phyloP scores from a whole-genome alignment of 1,140 invertebrate species.

The Zaprionus gabonicus region DNA sequence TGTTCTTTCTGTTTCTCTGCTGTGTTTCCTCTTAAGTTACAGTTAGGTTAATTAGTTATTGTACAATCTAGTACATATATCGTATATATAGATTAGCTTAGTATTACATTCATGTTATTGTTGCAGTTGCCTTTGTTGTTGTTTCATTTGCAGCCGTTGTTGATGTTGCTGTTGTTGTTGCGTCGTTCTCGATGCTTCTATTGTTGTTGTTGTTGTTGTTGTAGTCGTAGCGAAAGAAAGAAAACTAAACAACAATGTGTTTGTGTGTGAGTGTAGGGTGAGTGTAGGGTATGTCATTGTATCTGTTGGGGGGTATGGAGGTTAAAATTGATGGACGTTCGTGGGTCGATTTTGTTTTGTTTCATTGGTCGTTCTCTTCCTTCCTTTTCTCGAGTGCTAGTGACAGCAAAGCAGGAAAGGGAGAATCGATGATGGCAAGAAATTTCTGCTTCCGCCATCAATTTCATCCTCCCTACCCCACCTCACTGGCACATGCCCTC shows the following conservation, averaged over 20 bases:
- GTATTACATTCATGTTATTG: slow-evolving; percentile 44
- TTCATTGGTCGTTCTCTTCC: neutral
- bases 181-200: slow-evolving; percentile 6
- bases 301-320: neutral
- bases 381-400: slow-evolving; percentile 11
- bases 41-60: slow-evolving; percentile 28
- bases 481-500: slow-evolving; percentile 41
- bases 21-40: slow-evolving; percentile 35
- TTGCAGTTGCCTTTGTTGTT: slow-evolving; percentile 13
- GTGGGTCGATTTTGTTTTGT: neutral
- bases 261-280: slow-evolving; percentile 9
- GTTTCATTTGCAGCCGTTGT: slow-evolving; percentile 24
- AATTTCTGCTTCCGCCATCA: slow-evolving; percentile 18
- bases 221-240: slow-evolving; percentile 36
- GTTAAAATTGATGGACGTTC: slow-evolving; percentile 2
- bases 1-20: slow-evolving; percentile 16
- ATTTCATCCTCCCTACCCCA: neutral
- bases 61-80: slow-evolving; percentile 62
- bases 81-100: slow-evolving; percentile 45
- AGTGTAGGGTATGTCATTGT: slow-evolving; percentile 2
- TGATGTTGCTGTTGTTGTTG: slow-evolving; percentile 9
- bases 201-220: slow-evolving; percentile 22
- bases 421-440: slow-evolving; percentile 51
- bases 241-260: slow-evolving; percentile 34
- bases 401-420: slow-evolving; percentile 5